phyloP scores from a whole-genome alignment of 2,113 vertebrate species.

The Motacilla alba region DNA sequence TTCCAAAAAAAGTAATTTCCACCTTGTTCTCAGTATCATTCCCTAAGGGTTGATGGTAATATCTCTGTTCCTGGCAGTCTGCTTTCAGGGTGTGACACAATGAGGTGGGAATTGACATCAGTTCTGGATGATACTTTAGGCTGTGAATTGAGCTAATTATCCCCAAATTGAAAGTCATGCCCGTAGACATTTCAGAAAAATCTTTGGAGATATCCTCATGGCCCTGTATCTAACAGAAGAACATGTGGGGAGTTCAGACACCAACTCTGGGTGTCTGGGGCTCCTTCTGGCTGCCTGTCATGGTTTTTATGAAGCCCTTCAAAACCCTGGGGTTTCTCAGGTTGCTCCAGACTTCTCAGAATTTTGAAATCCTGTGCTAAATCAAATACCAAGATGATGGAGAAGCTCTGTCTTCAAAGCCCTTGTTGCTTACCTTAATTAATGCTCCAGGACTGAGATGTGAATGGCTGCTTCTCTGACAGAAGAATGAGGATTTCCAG shows the following conservation, averaged over 20 bases:
- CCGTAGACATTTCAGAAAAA: not conserved
- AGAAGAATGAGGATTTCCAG: not conserved
- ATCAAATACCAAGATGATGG: not conserved
- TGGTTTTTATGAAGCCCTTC: not conserved
- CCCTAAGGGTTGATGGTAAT: not conserved
- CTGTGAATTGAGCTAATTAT: not conserved
- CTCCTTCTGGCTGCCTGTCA: not conserved
- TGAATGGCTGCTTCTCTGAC: not conserved
- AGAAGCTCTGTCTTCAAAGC: not conserved
- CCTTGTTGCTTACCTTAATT: not conserved
- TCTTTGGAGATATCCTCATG: not conserved
- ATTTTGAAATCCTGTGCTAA: not conserved
- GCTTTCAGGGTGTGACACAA: not conserved
- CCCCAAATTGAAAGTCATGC: not conserved
- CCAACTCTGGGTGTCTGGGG: not conserved
- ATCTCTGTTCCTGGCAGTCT: not conserved
- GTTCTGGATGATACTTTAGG: not conserved
- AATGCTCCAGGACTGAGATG: not conserved
- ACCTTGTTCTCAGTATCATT: not conserved
- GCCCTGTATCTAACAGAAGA: not conserved
- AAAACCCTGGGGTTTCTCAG: not conserved
- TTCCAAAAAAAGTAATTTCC: not conserved
- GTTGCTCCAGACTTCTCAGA: not conserved
- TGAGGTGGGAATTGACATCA: not conserved
- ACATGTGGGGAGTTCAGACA: not conserved